These are phyloP conservation scores for Zaprionus camerounensis DNA, from an alignment of 1,140 invertebrate species.

Conservation along the genomic window DNA sequence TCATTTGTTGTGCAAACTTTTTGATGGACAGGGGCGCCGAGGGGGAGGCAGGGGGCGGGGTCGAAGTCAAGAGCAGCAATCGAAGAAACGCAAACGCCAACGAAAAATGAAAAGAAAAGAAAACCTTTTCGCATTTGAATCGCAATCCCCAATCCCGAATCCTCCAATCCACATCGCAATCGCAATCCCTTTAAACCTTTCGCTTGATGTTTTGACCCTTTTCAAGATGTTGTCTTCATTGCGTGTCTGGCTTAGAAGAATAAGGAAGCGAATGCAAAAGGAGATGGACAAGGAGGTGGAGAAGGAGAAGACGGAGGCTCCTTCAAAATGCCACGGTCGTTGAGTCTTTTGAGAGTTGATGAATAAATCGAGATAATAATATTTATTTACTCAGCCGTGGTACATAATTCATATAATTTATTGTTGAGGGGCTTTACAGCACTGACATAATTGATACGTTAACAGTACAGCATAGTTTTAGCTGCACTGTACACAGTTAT, in stretches of 20 bases:
- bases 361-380: slow-evolving; percentile 73
- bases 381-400: slow-evolving; percentile 59
- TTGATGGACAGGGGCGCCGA: background rate
- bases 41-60: background rate
- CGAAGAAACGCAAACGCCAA: slow-evolving; percentile 11
- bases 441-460: background rate
- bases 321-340: slow-evolving; percentile 24
- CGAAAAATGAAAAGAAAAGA: slow-evolving; percentile 15
- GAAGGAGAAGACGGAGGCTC: slow-evolving; percentile 25
- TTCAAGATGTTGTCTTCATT: slow-evolving; percentile 82
- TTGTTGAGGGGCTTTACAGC: background rate
- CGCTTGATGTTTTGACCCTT: slow-evolving; percentile 78
- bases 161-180: slow-evolving; percentile 33
- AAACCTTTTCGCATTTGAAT: slow-evolving; percentile 69
- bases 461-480: slow-evolving; percentile 38
- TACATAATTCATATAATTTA: background rate
- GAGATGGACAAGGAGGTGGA: background rate
- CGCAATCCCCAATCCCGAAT: slow-evolving; percentile 39
- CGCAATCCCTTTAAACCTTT: slow-evolving; percentile 48
- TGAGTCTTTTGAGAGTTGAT: slow-evolving; percentile 31
- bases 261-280: slow-evolving; percentile 56
- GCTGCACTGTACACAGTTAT: background rate
- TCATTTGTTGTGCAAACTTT: slow-evolving; percentile 59
- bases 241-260: slow-evolving; percentile 65
- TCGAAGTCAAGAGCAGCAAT: slow-evolving; percentile 22